Evolutionary conservation across 2,888 invertebrate species (phyloP).

Genomic region (Drosophila peninsularis): DNA sequence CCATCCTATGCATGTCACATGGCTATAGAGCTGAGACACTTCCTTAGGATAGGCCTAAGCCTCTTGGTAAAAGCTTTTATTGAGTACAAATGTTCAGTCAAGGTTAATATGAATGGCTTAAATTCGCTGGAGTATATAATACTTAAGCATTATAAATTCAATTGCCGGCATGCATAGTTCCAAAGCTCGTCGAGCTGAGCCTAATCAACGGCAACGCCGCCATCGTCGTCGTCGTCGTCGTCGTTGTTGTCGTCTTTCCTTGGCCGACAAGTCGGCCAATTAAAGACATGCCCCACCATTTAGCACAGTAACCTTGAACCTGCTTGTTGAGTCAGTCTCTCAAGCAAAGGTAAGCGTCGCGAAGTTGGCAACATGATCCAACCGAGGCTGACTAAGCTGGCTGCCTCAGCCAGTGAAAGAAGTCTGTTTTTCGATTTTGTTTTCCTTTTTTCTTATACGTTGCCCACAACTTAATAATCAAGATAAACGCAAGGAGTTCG

Average conservation of each 20-base stretch:
- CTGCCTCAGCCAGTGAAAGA: slow-evolving; percentile 20
- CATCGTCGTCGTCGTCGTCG: slow-evolving; percentile 27
- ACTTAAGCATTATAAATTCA: slow-evolving; percentile 79
- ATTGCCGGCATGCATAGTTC: slow-evolving; percentile 61
- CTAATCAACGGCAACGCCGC: slow-evolving; percentile 57
- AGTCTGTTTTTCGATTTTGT: slow-evolving; percentile 40
- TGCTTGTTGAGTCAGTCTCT: slow-evolving; percentile 64
- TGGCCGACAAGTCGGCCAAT: slow-evolving; percentile 77
- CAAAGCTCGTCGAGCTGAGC: slow-evolving; percentile 35
- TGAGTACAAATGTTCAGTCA: background rate
- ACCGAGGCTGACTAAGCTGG: slow-evolving; percentile 18
- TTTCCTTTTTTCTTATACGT: slow-evolving; percentile 15
- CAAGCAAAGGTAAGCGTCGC: slow-evolving; percentile 37
- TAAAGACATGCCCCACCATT: slow-evolving; percentile 77
- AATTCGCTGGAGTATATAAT: slow-evolving; percentile 37
- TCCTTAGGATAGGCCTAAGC: background rate
- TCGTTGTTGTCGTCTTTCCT: slow-evolving; percentile 22
- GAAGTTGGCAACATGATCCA: slow-evolving; percentile 42
- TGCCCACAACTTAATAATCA: slow-evolving; percentile 67
- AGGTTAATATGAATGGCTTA: background rate
- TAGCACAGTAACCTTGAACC: slow-evolving; percentile 83
- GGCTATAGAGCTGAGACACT: too few species aligned
- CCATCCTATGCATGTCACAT: too few species aligned
- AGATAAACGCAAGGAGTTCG: slow-evolving; percentile 65
- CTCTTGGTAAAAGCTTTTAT: background rate